Percentiles rank a stretch among this genome's conserved stretches.
Evolutionary conservation across 2,797 vertebrate genomes (phyloP).

Genomic region (Odontamblyopus rebecca): DNA sequence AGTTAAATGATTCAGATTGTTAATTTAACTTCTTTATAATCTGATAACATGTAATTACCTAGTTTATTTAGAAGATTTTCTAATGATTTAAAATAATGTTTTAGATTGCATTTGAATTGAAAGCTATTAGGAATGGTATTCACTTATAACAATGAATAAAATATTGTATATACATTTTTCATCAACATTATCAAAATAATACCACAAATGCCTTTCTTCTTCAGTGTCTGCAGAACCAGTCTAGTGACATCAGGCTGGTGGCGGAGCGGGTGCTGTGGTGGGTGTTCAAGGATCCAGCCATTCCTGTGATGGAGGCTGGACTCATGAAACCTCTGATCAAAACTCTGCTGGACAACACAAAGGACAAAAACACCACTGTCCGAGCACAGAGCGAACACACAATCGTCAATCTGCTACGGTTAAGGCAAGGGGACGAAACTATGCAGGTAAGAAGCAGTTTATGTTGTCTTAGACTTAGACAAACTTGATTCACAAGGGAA

Average conservation of each 20-base stretch:
- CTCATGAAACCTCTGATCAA: constrained; percentile 93
- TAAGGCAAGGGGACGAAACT: constrained; percentile 86
- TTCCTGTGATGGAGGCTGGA: constrained; percentile 82
- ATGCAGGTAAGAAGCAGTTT: constrained; percentile 74
- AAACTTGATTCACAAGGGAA: no score
- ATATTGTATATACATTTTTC: no score
- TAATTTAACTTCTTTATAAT: no score
- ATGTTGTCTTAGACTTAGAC: no score
- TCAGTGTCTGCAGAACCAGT: constrained; percentile 91
- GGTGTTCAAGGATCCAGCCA: constrained; percentile 84
- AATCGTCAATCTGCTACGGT: constrained; percentile 89
- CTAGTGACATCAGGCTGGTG: constrained; percentile 94
- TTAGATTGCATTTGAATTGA: no score
- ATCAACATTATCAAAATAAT: no score
- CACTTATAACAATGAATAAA: no score
- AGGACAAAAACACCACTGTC: constrained; percentile 98
- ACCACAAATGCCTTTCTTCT: background rate
- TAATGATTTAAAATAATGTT: no score
- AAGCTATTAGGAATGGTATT: no score
- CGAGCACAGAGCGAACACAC: constrained; percentile 95
- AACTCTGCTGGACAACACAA: constrained; percentile 95
- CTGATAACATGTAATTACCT: no score
- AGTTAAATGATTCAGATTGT: no score
- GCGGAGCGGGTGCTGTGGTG: constrained; percentile 97
- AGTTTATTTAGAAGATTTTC: no score